Evolutionary conservation across 2,888 invertebrate species (phyloP), one percentile per base, ranked within the genome.

Genomic region (Drosophila meridiana): DNA sequence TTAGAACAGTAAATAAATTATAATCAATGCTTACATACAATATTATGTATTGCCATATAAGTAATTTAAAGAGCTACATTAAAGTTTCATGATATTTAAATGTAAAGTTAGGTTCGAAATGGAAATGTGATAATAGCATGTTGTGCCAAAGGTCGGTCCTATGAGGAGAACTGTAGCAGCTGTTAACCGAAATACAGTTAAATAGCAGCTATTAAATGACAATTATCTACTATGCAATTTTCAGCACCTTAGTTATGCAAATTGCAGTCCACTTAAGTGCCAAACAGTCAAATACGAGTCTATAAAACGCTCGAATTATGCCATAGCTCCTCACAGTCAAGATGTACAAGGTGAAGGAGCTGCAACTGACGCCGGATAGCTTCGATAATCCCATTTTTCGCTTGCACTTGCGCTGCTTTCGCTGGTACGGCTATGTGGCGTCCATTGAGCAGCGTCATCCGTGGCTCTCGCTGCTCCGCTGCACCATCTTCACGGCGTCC

Each of bases 401-500:
- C 6, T 56, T 77, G 4, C 91, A 92, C 30, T 64, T 89, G 42
- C 73, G 70, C 4, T 83, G 69, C 48, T 82, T 91, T 72, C 82
- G 72, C 28, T 50, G 52, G 43, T 84, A 81, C 6, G 91, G 91
- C 11, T 91, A 85, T 63, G 66, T 91, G 64, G 72, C 86, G 2
- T 80, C 80, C 36, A 63, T 40, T 3, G 67, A 73, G 7, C 90
- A 92, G 32, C 53, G 36, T 4, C 69, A 71, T 47, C 73, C 83
- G 3, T 69, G 73, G 60, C 64, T 80, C 4, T 69, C 81, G 13
- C 71, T 90, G 13, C 2, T 73, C 6, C 84, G 82, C 7, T 80
- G 91, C 69, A 79, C 65, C 7, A 30, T 88, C 9, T 86, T 91
- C 20, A 91, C 88, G 2, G 72, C 75, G 9, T 91, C 90, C 2